Base-by-base conservation (phyloP, 2,797 vertebrate genomes). In the Cyprinella venusta region DNA sequence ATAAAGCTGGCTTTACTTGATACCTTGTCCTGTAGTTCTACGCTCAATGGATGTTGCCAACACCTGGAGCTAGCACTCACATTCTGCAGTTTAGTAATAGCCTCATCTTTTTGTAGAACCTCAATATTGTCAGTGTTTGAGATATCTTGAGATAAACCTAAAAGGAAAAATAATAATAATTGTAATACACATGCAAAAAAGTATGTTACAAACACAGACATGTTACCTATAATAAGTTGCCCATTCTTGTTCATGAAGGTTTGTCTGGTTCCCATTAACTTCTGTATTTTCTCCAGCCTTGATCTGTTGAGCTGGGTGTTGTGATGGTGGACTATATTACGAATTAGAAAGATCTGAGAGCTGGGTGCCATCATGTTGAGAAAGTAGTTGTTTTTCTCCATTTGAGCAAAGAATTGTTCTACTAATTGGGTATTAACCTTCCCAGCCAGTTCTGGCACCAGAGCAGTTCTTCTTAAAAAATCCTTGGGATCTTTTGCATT, bases 301-400 rank as follows among this genome's bases (percentile, higher is more conserved):
- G 15, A 21, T 64, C 10, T 50, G 48, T 83, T 83, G 24, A 50
- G 21, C 45, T 3, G 42, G 5, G 12, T 52, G 81, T 83, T 83
- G 59, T 68, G 63, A 64, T 83, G 71, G 42, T 83, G 81, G 13
- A 83, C 42, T 40, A 67, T 83, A 59, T 76, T 83, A 8, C 63
- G 30, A 74, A 83, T 68, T 18, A 75, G 61, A 52, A 75, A 75
- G 16, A 54, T 74, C 48, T 54, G 21, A 30, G 24, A 48, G 48
- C 48, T 54, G n/a, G 61, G 42, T 15, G 63, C n/a, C 48, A 64
- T 50, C 26, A 76, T 65, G 21, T 50, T 83, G 3, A 76, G 65
- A 52, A 76, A 67, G 56, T 83, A n/a, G 33, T 76, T 76, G 74
- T 83, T 83, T 67, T 61, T 75, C 61, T 83, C 63, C 61, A 50